Conservation (phyloP, 2,797 vertebrate species). For the Pangasius djambal region DNA sequence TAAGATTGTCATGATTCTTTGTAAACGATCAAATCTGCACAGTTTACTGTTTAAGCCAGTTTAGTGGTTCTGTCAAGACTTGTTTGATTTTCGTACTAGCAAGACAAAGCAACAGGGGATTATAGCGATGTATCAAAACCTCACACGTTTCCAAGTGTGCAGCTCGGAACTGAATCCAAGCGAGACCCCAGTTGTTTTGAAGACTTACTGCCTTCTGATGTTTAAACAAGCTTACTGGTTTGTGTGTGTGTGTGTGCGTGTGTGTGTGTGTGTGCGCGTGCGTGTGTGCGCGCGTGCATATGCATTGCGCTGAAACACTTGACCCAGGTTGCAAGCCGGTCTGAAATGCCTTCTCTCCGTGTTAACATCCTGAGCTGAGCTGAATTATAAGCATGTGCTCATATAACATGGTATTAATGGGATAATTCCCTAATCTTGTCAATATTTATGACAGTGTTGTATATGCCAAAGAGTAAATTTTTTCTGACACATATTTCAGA, state of each 20-base stretch:
- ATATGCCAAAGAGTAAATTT: not conserved
- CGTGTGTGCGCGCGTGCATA: not conserved
- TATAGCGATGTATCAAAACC: not conserved
- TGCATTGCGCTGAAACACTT: not conserved
- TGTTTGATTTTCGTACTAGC: not conserved
- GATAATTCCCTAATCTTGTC: not conserved
- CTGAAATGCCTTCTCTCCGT: slow-evolving; percentile 31
- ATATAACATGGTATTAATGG: not conserved
- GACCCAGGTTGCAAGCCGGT: slow-evolving; percentile 9
- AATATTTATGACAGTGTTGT: not conserved
- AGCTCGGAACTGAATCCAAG: not conserved
- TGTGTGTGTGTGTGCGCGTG: slow-evolving; percentile 31
- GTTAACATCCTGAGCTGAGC: slow-evolving; percentile 8
- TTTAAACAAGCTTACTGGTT: not conserved
- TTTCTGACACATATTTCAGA: not conserved
- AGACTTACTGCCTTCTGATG: not conserved
- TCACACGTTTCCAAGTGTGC: not conserved
- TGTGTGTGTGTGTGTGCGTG: slow-evolving; percentile 2
- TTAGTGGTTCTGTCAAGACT: not conserved
- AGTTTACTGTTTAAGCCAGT: not conserved
- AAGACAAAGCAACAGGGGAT: not conserved
- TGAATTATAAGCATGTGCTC: not conserved
- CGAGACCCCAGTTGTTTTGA: not conserved
- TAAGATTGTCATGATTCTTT: not conserved
- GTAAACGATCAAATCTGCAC: not conserved